Evolutionary conservation across 2,888 invertebrate genomes (phyloP).

Genomic region (Seladonia tumulorum): DNA sequence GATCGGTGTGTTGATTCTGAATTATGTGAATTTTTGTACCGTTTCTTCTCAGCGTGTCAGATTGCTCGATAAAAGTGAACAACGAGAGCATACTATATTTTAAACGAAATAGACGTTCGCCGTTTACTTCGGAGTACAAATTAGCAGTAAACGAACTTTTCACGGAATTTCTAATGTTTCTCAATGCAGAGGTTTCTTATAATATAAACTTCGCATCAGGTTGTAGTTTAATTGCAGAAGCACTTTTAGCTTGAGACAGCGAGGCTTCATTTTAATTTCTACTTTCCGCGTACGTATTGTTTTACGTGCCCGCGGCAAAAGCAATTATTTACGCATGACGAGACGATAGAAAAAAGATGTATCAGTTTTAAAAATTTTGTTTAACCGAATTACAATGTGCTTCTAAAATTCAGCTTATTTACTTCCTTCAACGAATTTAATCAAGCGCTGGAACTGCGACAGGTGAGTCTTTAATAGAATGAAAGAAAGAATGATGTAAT

Average conservation of each 20-base stretch:
- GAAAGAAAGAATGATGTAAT: constrained; percentile 7
- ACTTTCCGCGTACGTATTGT: no score
- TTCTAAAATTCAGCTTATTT: neutral
- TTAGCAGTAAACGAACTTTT: neutral
- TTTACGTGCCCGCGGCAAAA: neutral
- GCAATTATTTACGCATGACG: neutral
- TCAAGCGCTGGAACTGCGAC: constrained; percentile 23
- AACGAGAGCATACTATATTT: neutral
- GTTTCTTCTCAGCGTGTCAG: neutral
- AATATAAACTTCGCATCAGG: constrained; percentile 24
- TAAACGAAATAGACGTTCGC: neutral
- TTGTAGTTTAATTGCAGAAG: neutral
- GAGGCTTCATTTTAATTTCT: neutral
- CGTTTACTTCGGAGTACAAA: neutral
- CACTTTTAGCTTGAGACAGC: neutral
- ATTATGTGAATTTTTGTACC: constrained; percentile 5
- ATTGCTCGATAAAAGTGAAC: neutral
- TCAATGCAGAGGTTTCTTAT: constrained; percentile 9
- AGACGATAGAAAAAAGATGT: neutral
- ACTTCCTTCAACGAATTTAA: constrained; percentile 31
- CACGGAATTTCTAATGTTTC: constrained; percentile 11
- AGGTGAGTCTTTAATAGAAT: constrained; percentile 30
- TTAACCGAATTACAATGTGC: neutral
- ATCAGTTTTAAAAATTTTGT: neutral
- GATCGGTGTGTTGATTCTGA: neutral